phyloP scores from a whole-genome alignment of 2,797 vertebrate genomes.

The Periparus ater region DNA sequence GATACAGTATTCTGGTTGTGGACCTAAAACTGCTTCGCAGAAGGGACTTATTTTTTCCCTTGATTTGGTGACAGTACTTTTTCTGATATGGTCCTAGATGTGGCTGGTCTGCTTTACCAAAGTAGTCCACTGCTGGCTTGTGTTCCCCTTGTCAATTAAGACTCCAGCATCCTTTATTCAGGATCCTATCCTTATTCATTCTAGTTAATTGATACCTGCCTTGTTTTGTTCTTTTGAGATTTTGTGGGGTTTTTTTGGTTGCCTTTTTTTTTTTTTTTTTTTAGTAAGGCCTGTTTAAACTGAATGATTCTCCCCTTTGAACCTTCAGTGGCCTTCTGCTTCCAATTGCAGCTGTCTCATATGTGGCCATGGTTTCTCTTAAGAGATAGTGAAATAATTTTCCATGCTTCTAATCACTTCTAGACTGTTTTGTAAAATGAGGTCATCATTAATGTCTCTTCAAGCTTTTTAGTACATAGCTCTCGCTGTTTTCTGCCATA shows the following conservation, averaged over 20 bases:
- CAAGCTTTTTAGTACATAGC: neutral
- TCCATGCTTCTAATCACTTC: neutral
- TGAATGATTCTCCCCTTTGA: neutral
- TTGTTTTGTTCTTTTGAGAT: neutral
- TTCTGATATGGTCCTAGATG: rapidly evolving
- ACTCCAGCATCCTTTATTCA: neutral
- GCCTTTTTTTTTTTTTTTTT: neutral
- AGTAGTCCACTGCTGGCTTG: neutral
- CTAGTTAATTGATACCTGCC: neutral
- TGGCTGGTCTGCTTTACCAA: neutral
- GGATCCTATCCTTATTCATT: neutral
- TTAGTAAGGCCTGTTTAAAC: neutral
- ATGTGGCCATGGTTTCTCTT: neutral
- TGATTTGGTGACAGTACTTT: neutral
- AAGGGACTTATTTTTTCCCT: neutral
- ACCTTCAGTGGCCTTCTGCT: neutral
- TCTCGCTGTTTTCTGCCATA: neutral
- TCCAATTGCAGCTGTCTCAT: neutral
- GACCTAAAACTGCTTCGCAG: neutral
- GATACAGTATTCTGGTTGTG: neutral
- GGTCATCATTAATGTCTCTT: neutral
- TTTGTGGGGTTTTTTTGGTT: neutral
- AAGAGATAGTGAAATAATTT: neutral
- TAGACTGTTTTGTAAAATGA: neutral
- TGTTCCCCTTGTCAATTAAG: neutral